Base-by-base conservation (phyloP, 2,888 invertebrate species). In the Caenorhabditis sp. region DNA sequence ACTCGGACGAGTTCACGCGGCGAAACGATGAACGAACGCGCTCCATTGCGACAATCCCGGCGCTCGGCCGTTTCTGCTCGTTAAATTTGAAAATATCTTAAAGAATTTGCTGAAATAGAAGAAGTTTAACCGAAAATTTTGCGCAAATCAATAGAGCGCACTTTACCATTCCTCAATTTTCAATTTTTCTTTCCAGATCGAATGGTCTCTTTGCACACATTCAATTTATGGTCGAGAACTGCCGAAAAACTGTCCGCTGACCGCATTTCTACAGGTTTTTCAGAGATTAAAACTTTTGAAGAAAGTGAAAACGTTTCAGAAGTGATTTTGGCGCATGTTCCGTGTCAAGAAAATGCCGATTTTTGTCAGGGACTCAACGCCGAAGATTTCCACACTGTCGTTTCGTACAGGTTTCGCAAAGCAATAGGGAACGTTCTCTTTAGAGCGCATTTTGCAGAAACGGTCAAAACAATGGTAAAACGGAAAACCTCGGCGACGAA, bases 371-470 rank as follows among this genome's bases (percentile, higher is more conserved):
- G 68, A 46, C 71, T 78, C 11, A 70, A 37, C 32, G 62, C 76
- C 0, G 68, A 74, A n/a, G 83, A 86, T 68, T 82, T 82, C 50
- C 74, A 82, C n/a, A 85, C 85, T 11, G 68, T 87, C n/a, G 85
- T 85, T 8, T 84, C 85, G 24, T 86, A 84, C 58, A 76, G 48
- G 79, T 79, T n/a, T n/a, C n/a, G n/a, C n/a, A n/a, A n/a, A n/a
- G n/a, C n/a, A n/a, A n/a, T n/a, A n/a, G n/a, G n/a, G n/a, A n/a
- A n/a, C n/a, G 9, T 6, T n/a, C n/a, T n/a, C n/a, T n/a, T n/a
- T n/a, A n/a, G n/a, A 32, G 32, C 32, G 32, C 32, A 9, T 0
- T n/a, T 50, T 68, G 50, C 48, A 80, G 77, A 43, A 70, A 83
- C 37, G 85, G 84, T 11, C 68, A 78, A 22, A 84, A 84, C 22